phyloP scores from a whole-genome alignment of 2,888 invertebrate species.

The Entomobrya proxima region DNA sequence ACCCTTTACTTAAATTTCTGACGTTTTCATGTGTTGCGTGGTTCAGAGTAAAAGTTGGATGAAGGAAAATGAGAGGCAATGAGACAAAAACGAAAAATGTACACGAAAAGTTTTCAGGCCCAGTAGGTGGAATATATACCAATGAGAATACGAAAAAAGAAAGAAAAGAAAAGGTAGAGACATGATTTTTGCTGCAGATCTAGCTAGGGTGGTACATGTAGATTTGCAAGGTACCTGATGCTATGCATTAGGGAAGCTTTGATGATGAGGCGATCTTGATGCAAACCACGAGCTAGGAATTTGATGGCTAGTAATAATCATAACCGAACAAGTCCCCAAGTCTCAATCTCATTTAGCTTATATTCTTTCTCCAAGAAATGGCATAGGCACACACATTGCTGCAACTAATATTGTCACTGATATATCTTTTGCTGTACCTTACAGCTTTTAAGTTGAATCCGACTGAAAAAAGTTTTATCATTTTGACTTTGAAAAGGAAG shows the following conservation, averaged over 20 bases:
- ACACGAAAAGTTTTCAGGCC: background rate
- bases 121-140: background rate
- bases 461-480: background rate
- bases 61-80: background rate
- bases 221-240: background rate
- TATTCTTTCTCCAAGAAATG: background rate
- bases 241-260: background rate
- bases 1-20: background rate
- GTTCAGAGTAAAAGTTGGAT: background rate
- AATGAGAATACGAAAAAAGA: background rate
- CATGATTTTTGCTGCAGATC: too few species aligned
- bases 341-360: constrained; percentile 54
- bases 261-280: constrained; percentile 61
- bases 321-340: constrained; percentile 58
- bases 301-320: constrained; percentile 61
- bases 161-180: background rate
- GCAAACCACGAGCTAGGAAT: constrained; percentile 53
- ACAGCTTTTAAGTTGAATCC: background rate
- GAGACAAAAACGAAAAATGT: background rate
- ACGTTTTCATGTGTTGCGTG: constrained; percentile 1
- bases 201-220: too few species aligned
- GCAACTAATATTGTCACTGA: background rate
- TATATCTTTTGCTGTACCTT: background rate
- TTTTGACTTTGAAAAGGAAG: too few species aligned
- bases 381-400: background rate